A percentile compares a stretch with the other conserved stretches of the same genome.
Conservation (phyloP, 2,888 invertebrate species). For the Nomada ruficornis region DNA sequence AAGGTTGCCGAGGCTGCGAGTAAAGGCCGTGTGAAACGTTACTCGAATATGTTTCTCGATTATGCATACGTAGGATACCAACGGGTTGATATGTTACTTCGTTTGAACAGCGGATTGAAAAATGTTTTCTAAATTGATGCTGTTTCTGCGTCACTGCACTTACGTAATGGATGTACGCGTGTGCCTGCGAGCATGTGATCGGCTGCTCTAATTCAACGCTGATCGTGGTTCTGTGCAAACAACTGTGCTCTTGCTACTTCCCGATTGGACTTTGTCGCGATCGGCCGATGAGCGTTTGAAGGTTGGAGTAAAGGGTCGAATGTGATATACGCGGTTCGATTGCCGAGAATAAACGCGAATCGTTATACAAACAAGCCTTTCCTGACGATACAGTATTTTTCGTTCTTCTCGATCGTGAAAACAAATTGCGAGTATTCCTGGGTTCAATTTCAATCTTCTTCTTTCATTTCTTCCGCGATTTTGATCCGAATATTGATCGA, state of each 20-base stretch:
- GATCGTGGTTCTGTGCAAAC: slow-evolving; percentile 21
- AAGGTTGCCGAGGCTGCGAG: slow-evolving; percentile 7
- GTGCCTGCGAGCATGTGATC: slow-evolving; percentile 43
- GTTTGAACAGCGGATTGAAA: slow-evolving; percentile 1
- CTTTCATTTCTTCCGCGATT: too few species aligned
- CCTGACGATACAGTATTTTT: too few species aligned
- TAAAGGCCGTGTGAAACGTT: slow-evolving; percentile 11
- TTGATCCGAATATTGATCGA: too few species aligned
- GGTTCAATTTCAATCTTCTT: too few species aligned
- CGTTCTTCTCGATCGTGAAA: too few species aligned
- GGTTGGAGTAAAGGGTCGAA: background rate
- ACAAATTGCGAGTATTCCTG: too few species aligned
- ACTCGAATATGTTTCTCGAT: background rate
- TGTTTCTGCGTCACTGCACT: slow-evolving; percentile 39
- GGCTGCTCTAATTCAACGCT: slow-evolving; percentile 47
- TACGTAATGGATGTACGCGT: slow-evolving; percentile 38
- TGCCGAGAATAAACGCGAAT: background rate
- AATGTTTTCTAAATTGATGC: slow-evolving; percentile 45
- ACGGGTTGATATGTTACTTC: background rate
- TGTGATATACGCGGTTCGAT: background rate
- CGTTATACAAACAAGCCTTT: background rate
- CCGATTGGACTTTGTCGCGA: slow-evolving; percentile 19
- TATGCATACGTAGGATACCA: background rate
- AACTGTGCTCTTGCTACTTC: slow-evolving; percentile 14
- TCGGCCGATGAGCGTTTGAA: background rate